Evolutionary conservation across 2,113 vertebrate species (phyloP).

Genomic region (Ranitomeya imitator): DNA sequence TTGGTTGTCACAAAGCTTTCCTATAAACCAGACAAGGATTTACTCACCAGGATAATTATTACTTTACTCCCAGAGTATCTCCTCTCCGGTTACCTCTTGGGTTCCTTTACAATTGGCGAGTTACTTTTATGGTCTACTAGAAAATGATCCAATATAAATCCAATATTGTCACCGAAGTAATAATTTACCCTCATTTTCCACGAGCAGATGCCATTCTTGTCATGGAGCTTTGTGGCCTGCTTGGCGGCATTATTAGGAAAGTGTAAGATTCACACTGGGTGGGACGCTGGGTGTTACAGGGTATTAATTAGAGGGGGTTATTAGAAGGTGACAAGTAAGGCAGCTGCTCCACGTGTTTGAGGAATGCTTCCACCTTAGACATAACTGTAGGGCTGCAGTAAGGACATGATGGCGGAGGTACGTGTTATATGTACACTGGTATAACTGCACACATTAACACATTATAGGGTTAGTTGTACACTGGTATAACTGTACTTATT

Average conservation of each 20-base stretch:
- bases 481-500: no score
- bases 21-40: neutral
- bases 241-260: constrained; percentile 19
- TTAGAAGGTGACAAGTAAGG: constrained; percentile 80
- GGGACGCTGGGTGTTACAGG: constrained; percentile 56
- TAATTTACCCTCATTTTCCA: constrained; percentile 25
- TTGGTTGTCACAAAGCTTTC: neutral
- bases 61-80: neutral
- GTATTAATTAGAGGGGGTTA: constrained; percentile 61
- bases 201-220: constrained; percentile 9
- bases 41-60: neutral
- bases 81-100: neutral
- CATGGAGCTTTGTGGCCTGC: constrained; percentile 38
- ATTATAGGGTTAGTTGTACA: no score
- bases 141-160: neutral
- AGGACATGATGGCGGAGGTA: no score
- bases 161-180: constrained; percentile 14
- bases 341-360: constrained; percentile 74
- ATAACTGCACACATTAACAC: no score
- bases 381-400: neutral
- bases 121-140: neutral
- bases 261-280: constrained; percentile 46
- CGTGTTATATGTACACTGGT: neutral
- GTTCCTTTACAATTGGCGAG: neutral
- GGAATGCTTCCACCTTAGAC: constrained; percentile 37